A percentile compares a stretch with the other conserved stretches of the same genome.
Evolutionary conservation across 2,113 vertebrate genomes (phyloP).

Genomic region (Mustela nigripes): DNA sequence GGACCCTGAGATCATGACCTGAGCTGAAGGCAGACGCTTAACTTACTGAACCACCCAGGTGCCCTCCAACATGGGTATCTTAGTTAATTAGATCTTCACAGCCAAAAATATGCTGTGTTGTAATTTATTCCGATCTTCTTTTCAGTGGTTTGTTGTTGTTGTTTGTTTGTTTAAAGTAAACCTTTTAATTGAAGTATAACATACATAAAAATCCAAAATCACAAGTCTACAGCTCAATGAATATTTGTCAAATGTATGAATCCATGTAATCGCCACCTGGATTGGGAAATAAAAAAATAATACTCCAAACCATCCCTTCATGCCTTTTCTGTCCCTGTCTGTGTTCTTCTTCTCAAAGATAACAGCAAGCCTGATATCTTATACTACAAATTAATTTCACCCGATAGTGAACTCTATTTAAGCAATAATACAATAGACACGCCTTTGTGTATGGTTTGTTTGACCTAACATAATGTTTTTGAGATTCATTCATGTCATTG

Average conservation of each 20-base stretch:
- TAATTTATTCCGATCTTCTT: not conserved
- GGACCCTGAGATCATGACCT: not conserved
- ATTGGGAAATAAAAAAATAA: not conserved
- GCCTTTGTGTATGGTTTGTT: not conserved
- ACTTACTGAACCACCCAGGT: not conserved
- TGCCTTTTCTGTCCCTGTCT: not conserved
- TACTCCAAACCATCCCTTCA: not conserved
- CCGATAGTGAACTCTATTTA: not conserved
- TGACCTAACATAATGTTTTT: not conserved
- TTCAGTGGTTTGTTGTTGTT: not conserved
- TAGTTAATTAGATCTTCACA: not conserved
- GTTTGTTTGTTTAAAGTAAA: slow-evolving; percentile 10
- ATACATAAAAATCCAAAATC: not conserved
- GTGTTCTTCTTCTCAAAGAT: not conserved
- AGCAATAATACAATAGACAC: not conserved
- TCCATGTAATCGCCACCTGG: not conserved
- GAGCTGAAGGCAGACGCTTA: not conserved
- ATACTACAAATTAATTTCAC: not conserved
- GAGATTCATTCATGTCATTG: not conserved
- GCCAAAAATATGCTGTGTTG: not conserved
- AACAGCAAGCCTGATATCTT: not conserved
- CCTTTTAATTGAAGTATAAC: not conserved
- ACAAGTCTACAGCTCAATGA: not conserved
- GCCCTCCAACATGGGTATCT: not conserved
- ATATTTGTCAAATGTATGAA: not conserved